Base-by-base conservation (phyloP, 2,888 invertebrate genomes). In the Drosophila barbarae region DNA sequence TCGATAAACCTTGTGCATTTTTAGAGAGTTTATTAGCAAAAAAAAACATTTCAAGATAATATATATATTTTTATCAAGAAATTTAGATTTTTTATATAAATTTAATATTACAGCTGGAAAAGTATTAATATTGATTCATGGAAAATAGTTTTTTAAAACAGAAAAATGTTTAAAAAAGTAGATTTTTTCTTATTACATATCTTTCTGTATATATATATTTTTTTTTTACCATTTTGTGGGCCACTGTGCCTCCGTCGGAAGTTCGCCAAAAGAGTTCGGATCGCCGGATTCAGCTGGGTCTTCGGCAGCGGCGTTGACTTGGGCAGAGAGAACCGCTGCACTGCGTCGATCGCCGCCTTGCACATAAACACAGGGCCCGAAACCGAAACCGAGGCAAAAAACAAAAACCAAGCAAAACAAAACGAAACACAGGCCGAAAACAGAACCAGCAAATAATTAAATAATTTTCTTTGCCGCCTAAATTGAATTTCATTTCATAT, bases 401-500 rank as follows among this genome's bases (percentile, higher is more conserved):
- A 12, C 6, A 13, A 23, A 23, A 41, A 8, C 7, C 21, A 39
- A 41, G 41, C 41, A 41, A 41, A 41, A 41, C 41, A 23, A 41
- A 41, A 41, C 36, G 15, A 57, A 41, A 26, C 39, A 44, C 7
- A 36, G 15, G 55, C 26, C 46, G 39, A 66, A 51, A 38, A 58
- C 34, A 59, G 35, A 68, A 47, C 57, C 57, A 44, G 60, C 47
- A 55, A 71, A 44, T 68, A 68, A 68, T 68, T 61, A 70, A 68
- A 68, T 68, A 70, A 70, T 69, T 56, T 47, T 69, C 47, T 28
- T 66, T 68, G 70, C 61, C 76, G 63, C 67, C 54, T 63, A 74
- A 69, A 77, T 73, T 63, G 69, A 84, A 59, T 81, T 84, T 60
- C 56, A 66, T 61, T 78, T 81, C 74, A 76, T 84, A 85, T 87